Percentiles rank a stretch among this genome's conserved stretches.
These are phyloP conservation scores for Orientallactaga sibirica DNA, from an alignment of 2,797 vertebrate species.

Conservation along the genomic window DNA sequence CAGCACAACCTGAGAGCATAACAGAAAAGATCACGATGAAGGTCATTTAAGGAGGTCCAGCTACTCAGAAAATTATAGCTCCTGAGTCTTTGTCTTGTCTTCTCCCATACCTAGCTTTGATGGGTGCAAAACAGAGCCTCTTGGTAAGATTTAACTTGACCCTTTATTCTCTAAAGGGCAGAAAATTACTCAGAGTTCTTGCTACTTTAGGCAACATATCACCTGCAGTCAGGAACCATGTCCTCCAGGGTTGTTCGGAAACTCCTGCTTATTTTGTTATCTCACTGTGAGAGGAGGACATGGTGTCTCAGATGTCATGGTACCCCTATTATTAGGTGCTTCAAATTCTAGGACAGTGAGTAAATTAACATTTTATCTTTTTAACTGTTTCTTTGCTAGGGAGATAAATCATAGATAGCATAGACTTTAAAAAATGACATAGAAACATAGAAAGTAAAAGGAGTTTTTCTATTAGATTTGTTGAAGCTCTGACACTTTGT, in stretches of 20 bases:
- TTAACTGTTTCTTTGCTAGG: conserved; percentile 6
- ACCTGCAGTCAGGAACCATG: neutral
- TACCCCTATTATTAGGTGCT: neutral
- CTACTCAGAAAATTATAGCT: too few relatives aligned
- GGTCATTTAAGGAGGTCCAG: neutral
- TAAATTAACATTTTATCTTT: conserved; percentile 27
- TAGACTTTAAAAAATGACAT: conserved; percentile 22
- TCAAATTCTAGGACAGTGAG: neutral
- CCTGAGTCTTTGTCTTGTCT: neutral
- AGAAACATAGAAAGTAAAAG: neutral
- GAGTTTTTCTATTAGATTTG: neutral
- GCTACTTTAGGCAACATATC: neutral
- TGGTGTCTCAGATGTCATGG: neutral
- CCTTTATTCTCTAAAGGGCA: neutral
- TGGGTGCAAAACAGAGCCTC: neutral
- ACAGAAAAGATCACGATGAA: neutral
- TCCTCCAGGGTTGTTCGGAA: neutral
- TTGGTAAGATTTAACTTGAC: conserved; percentile 7
- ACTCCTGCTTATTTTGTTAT: neutral
- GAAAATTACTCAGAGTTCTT: neutral
- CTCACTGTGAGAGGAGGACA: neutral
- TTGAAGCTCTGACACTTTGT: neutral
- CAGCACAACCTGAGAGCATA: neutral
- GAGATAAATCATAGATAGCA: neutral
- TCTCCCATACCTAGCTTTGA: neutral